Evolutionary conservation across 1,140 invertebrate genomes (phyloP).

Genomic region (Trichoplusia ni): DNA sequence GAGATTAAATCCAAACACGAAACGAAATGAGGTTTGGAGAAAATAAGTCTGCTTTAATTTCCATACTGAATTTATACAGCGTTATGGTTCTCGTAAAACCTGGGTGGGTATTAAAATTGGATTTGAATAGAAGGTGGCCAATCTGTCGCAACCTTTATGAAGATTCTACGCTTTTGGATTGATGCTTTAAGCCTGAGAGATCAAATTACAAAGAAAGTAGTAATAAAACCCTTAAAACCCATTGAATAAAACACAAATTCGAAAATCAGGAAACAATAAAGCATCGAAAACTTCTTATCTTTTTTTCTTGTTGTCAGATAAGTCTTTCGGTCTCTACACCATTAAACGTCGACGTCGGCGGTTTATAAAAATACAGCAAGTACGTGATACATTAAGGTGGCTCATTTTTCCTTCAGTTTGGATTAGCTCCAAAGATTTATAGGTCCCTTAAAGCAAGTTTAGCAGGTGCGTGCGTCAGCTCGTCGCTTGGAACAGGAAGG

Average conservation of each 20-base stretch:
- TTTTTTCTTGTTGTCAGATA: constrained; percentile 35
- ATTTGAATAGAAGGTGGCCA: not conserved
- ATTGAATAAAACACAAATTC: constrained; percentile 11
- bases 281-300: not conserved
- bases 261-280: not conserved
- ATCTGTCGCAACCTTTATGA: not conserved
- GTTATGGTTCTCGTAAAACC: not conserved
- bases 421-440: constrained; percentile 66
- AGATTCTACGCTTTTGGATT: not conserved
- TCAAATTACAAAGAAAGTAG: constrained; percentile 25
- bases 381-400: constrained; percentile 53
- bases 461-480: constrained; percentile 33
- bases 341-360: constrained; percentile 55
- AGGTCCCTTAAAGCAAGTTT: constrained; percentile 30
- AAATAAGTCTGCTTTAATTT: not conserved
- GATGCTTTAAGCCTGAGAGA: too few relatives aligned
- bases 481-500: constrained; percentile 3
- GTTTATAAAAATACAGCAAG: constrained; percentile 60
- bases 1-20: constrained; percentile 21
- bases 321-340: constrained; percentile 43
- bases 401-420: constrained; percentile 52
- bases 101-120: not conserved
- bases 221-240: constrained; percentile 2
- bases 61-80: not conserved
- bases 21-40: constrained; percentile 1